Evolutionary conservation across 2,797 vertebrate genomes (phyloP).

Genomic region (Cottoperca gobio): DNA sequence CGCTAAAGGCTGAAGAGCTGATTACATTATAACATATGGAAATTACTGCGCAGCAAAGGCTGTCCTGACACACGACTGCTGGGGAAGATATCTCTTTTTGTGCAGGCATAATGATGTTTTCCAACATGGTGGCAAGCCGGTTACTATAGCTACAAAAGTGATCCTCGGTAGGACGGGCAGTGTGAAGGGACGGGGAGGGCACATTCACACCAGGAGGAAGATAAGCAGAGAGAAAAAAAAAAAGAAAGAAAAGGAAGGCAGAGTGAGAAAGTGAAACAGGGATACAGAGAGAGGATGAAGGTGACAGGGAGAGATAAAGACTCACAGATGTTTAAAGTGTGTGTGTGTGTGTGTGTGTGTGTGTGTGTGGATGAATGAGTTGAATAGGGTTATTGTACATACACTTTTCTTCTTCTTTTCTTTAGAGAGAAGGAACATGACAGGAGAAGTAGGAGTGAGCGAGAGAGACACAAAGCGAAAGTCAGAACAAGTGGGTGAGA

Average conservation of each 20-base stretch:
- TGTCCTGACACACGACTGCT: slow-evolving; percentile 35
- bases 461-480: slow-evolving; percentile 16
- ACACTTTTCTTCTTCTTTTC: slow-evolving; percentile 10
- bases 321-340: slow-evolving; percentile 9
- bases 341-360: slow-evolving; percentile 3
- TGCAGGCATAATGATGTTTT: slow-evolving; percentile 69
- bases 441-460: slow-evolving; percentile 8
- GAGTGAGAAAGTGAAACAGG: slow-evolving; percentile 44
- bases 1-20: slow-evolving; percentile 62
- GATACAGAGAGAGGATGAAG: slow-evolving; percentile 13
- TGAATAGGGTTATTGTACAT: background rate
- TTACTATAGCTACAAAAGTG: slow-evolving; percentile 79
- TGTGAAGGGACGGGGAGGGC: slow-evolving; percentile 50
- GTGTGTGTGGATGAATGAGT: background rate
- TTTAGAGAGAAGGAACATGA: slow-evolving; percentile 1
- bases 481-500: slow-evolving; percentile 10
- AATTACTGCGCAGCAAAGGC: slow-evolving; percentile 50
- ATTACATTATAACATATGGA: slow-evolving; percentile 75
- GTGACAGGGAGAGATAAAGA: slow-evolving; percentile 29
- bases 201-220: slow-evolving; percentile 43
- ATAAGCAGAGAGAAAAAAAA: slow-evolving; percentile 52
- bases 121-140: slow-evolving; percentile 67
- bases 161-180: slow-evolving; percentile 58
- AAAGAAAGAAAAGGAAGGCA: slow-evolving; percentile 29
- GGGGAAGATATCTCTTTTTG: slow-evolving; percentile 60